Conservation (phyloP, 2,113 vertebrate genomes). For the Dolichallabes microphthalmus region DNA sequence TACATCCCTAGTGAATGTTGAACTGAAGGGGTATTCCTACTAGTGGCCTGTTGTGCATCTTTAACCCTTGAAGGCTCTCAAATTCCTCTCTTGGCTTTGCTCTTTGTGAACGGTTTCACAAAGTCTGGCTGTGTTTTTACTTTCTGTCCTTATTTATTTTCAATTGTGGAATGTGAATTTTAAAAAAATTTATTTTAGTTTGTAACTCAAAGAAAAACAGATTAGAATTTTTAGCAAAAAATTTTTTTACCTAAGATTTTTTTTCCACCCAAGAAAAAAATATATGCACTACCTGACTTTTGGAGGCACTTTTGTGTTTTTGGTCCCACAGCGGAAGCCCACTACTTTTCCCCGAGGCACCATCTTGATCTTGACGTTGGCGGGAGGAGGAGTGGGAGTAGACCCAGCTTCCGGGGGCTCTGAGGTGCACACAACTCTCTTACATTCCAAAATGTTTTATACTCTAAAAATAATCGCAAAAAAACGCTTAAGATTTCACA, state of each 20-base stretch:
- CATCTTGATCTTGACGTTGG: constrained; percentile 73
- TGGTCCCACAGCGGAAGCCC: constrained; percentile 79
- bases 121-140: not conserved
- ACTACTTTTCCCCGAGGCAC: constrained; percentile 74
- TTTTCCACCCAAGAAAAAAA: not conserved
- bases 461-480: not conserved
- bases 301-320: constrained; percentile 54
- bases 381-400: constrained; percentile 63
- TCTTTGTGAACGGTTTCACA: not conserved
- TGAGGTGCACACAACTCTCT: constrained; percentile 48
- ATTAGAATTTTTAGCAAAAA: not conserved
- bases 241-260: not conserved
- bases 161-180: not conserved
- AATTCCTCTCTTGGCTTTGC: not conserved
- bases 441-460: not conserved
- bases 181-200: not conserved
- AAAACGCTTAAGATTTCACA: not conserved
- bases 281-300: constrained; percentile 71
- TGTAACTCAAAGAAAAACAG: not conserved
- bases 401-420: constrained; percentile 65
- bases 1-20: too few relatives aligned
- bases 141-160: not conserved
- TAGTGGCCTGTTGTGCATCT: not conserved
- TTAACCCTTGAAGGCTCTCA: not conserved
- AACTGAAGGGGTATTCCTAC: not conserved